phyloP scores from a whole-genome alignment of 2,888 invertebrate species.

The Oegoconia quadripuncta region DNA sequence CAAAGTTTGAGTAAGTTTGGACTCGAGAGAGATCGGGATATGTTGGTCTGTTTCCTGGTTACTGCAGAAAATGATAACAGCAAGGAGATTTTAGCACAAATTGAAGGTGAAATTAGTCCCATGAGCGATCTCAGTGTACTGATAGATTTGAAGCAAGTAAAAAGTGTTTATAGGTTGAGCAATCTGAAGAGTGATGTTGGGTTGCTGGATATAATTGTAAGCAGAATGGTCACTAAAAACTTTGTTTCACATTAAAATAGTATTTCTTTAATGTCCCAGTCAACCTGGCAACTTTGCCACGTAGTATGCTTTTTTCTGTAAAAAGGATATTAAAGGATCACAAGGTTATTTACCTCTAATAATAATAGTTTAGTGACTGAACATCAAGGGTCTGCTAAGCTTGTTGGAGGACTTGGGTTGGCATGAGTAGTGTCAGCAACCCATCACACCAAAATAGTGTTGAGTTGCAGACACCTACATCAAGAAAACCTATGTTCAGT shows the following conservation, averaged over 20 bases:
- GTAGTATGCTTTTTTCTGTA: too few species aligned
- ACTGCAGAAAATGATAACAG: slow-evolving; percentile 34
- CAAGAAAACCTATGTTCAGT: too few species aligned
- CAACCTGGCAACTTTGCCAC: too few species aligned
- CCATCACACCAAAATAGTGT: too few species aligned
- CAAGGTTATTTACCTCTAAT: too few species aligned
- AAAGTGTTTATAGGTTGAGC: slow-evolving; percentile 80
- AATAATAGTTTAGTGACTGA: too few species aligned
- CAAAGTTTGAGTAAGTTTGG: slow-evolving; percentile 84
- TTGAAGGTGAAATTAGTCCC: slow-evolving; percentile 76
- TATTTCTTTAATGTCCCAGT: too few species aligned
- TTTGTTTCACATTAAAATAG: slow-evolving; percentile 67
- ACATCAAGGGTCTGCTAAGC: too few species aligned
- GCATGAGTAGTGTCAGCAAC: too few species aligned
- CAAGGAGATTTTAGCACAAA: slow-evolving; percentile 55
- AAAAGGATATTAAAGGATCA: too few species aligned
- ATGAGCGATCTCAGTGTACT: slow-evolving; percentile 66
- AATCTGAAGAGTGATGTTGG: slow-evolving; percentile 56
- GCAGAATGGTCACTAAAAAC: slow-evolving; percentile 83
- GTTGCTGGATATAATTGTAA: slow-evolving; percentile 80
- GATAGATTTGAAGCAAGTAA: slow-evolving; percentile 71
- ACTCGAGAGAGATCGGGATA: slow-evolving; percentile 51
- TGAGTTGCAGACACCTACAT: too few species aligned
- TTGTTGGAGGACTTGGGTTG: too few species aligned
- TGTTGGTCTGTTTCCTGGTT: slow-evolving; percentile 54